phyloP scores from a whole-genome alignment of 2,888 invertebrate species.

The Hyles lineata region DNA sequence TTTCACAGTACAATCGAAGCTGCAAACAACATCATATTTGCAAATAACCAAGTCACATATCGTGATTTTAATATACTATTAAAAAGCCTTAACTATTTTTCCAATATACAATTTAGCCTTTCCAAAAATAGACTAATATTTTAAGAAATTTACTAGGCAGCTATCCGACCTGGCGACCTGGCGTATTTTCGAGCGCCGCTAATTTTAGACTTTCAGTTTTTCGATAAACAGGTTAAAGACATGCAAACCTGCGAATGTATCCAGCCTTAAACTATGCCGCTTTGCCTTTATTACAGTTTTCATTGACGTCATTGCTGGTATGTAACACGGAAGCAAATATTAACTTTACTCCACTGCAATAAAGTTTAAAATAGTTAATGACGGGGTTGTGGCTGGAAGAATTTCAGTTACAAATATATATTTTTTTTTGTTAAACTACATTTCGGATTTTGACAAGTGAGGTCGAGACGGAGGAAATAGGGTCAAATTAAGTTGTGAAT shows the following conservation, averaged over 20 bases:
- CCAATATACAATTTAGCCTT: too few species aligned
- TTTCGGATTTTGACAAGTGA: constrained; percentile 8
- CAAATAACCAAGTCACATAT: too few species aligned
- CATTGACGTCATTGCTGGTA: constrained; percentile 67
- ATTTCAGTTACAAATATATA: not conserved
- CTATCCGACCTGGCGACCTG: too few species aligned
- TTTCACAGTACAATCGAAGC: too few species aligned
- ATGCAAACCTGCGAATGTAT: constrained; percentile 42
- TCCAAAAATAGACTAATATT: not conserved
- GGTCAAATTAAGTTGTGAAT: not conserved
- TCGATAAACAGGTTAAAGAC: constrained; percentile 45
- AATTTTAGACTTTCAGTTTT: constrained; percentile 38
- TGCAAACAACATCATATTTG: too few species aligned
- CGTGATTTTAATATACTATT: too few species aligned
- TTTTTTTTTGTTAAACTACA: not conserved
- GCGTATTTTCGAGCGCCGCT: not conserved
- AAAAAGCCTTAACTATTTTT: too few species aligned
- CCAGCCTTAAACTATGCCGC: constrained; percentile 37
- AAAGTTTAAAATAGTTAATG: constrained; percentile 10
- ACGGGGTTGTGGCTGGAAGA: not conserved
- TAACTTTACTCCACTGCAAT: not conserved
- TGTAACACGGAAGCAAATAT: not conserved
- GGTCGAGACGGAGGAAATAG: constrained; percentile 8
- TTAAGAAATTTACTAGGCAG: not conserved
- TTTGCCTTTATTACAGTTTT: constrained; percentile 58